phyloP scores from a whole-genome alignment of 2,113 vertebrate species.

The Crocuta crocuta region DNA sequence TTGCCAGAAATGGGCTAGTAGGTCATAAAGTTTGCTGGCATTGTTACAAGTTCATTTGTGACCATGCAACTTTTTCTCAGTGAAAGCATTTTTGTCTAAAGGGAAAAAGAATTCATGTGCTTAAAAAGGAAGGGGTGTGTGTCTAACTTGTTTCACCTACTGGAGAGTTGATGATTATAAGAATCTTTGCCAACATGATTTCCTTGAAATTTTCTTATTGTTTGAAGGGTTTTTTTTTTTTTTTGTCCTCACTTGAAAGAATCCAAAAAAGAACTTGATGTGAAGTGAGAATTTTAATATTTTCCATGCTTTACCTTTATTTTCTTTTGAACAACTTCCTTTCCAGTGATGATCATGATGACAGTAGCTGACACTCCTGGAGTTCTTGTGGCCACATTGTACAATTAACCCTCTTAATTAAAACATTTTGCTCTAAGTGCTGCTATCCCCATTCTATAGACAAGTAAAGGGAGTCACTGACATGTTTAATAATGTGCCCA shows the following conservation, averaged over 20 bases:
- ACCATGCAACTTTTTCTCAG: background rate
- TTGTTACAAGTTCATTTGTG: background rate
- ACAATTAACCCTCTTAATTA: background rate
- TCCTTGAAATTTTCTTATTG: background rate
- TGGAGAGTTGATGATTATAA: background rate
- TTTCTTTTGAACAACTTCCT: background rate
- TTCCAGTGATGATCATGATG: background rate
- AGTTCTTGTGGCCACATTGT: background rate
- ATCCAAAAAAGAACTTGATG: constrained; percentile 38
- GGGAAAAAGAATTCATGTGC: background rate
- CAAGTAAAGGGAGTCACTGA: background rate
- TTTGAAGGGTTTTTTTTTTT: background rate
- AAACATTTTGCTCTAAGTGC: background rate
- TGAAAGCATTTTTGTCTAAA: constrained; percentile 30
- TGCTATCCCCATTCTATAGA: background rate
- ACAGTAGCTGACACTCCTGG: background rate
- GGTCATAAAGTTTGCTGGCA: background rate
- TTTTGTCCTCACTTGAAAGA: background rate
- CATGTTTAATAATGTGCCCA: background rate
- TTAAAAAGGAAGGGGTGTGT: background rate
- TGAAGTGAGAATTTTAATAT: constrained; percentile 51
- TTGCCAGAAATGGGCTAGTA: background rate
- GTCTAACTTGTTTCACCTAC: background rate
- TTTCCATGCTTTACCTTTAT: constrained; percentile 44
- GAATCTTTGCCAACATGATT: constrained; percentile 21